Percentiles rank a stretch among this genome's conserved stretches.
phyloP scores from a whole-genome alignment of 2,113 vertebrate genomes.

The Electrona antarctica region DNA sequence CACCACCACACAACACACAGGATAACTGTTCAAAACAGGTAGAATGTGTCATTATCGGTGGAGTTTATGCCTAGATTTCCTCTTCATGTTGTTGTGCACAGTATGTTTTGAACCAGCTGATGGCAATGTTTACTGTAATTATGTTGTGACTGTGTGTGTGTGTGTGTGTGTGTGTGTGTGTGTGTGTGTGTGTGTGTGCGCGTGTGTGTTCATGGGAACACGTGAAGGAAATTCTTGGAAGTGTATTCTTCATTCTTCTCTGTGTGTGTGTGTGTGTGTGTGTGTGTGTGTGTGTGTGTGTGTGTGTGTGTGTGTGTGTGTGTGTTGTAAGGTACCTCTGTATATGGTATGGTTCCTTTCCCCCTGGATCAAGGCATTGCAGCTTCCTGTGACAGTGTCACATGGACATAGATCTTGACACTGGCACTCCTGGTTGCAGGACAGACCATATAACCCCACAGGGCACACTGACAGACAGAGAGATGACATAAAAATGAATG shows the following conservation, averaged over 20 bases:
- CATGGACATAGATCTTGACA: slow-evolving; percentile 86
- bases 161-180: background rate
- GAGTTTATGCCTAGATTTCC: too few species aligned
- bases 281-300: background rate
- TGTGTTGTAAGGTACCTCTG: slow-evolving; percentile 76
- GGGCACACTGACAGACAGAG: slow-evolving; percentile 79
- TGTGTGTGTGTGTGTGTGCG: slow-evolving; percentile 2
- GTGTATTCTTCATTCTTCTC: too few species aligned
- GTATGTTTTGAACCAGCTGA: too few species aligned
- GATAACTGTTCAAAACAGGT: too few species aligned
- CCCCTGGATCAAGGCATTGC: slow-evolving; percentile 66
- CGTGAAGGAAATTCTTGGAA: too few species aligned
- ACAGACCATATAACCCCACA: slow-evolving; percentile 81
- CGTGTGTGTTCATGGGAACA: background rate
- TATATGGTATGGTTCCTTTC: slow-evolving; percentile 67
- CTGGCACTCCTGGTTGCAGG: slow-evolving; percentile 77
- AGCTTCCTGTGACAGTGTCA: slow-evolving; percentile 83
- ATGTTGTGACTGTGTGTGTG: background rate
- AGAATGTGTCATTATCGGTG: too few species aligned
- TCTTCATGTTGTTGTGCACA: too few species aligned
- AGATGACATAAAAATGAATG: background rate
- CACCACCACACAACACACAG: background rate
- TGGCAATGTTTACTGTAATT: too few species aligned
- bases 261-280: background rate
- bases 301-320: background rate